These are phyloP conservation scores for Trilocha varians DNA, from an alignment of 2,888 invertebrate genomes.

Conservation along the genomic window DNA sequence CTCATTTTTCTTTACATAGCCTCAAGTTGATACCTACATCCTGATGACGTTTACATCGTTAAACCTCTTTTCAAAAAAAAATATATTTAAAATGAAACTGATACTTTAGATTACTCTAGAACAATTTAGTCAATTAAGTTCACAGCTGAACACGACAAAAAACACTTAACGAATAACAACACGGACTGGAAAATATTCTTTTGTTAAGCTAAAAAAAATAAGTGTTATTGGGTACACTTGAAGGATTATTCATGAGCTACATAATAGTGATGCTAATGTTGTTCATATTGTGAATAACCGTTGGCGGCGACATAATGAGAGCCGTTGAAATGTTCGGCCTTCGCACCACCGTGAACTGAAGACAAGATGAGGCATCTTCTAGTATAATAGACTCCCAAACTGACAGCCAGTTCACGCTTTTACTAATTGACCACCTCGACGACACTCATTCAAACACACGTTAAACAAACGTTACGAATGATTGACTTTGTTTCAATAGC, in stretches of 20 bases:
- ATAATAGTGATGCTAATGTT: constrained; percentile 62
- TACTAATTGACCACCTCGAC: constrained; percentile 64
- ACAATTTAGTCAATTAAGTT: neutral
- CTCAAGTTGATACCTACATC: too few relatives aligned
- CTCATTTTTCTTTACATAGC: too few relatives aligned
- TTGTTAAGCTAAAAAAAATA: constrained; percentile 6
- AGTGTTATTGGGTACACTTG: constrained; percentile 25
- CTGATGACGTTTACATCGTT: too few relatives aligned
- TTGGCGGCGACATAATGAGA: constrained; percentile 44
- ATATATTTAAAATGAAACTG: too few relatives aligned
- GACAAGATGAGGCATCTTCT: constrained; percentile 18
- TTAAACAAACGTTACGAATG: constrained; percentile 49
- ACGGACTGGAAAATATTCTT: constrained; percentile 13
- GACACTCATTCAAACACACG: constrained; percentile 45
- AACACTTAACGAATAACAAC: constrained; percentile 2
- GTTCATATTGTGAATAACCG: constrained; percentile 31
- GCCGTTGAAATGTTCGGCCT: constrained; percentile 46
- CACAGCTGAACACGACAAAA: neutral
- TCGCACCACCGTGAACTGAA: constrained; percentile 46
- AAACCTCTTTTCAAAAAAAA: too few relatives aligned
- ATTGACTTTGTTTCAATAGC: constrained; percentile 45
- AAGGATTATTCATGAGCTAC: constrained; percentile 56
- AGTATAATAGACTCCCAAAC: constrained; percentile 50
- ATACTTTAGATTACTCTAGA: too few relatives aligned
- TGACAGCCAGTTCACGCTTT: constrained; percentile 65